Base-by-base conservation (phyloP, 2,888 invertebrate genomes). In the Drosophila sordidapex region DNA sequence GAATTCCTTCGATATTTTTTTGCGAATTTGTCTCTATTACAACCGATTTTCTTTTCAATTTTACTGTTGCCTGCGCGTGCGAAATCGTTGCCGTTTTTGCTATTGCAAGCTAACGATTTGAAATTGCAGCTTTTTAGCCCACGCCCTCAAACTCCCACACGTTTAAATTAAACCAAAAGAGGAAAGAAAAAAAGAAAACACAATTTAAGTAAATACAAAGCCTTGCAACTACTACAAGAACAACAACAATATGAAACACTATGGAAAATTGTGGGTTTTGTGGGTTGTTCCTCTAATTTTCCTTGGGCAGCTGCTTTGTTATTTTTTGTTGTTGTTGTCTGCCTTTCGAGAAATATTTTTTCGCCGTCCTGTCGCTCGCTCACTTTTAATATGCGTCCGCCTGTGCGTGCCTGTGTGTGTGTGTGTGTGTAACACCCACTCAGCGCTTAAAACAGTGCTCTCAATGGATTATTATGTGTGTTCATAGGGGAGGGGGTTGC, bases 391-490 rank as follows among this genome's bases (percentile, higher is more conserved):
- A 27, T 38, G 52, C 38, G 51, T 21, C n/a, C 35, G 13, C 36
- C 21, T 48, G 33, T 56, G 51, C 27, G 18, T 53, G 21, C 2
- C 11, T 56, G 15, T 49, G 48, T n/a, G 27, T 21, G 51, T 27
- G 49, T 54, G 52, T 48, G 54, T 52, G 62, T 58, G 52, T 54
- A 54, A 62, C 77, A 67, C 67, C 73, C 73, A 73, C 60, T 53
- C 63, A 67, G 18, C 38, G 38, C 35, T 40, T 35, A 31, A 31
- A 38, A 36, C 27, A 40, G 53, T 74, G 48, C 46, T 52, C 53
- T 52, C 59, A 48, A 60, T 48, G 59, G 69, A 27, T 51, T 27
- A 61, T 33, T 51, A 51, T 46, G 51, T 33, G 46, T 21, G 62
- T 62, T 46, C 46, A 1, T 10, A 1, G 25, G n/a, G 29, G 48